Conservation (phyloP, 2,888 invertebrate genomes). For the Catocala nupta region DNA sequence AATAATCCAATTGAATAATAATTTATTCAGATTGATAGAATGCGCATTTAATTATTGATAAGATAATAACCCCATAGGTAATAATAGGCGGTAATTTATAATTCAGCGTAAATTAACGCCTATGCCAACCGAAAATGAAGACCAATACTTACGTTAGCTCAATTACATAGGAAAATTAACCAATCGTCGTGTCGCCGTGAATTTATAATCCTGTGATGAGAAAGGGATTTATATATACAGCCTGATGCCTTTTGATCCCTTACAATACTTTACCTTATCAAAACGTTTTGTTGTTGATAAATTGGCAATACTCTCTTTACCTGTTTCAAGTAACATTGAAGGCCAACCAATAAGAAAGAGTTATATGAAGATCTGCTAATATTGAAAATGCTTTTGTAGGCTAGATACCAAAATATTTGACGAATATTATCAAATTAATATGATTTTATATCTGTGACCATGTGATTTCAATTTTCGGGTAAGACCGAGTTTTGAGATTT, state of each 20-base stretch:
- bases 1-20: slow-evolving; percentile 4
- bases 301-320: too few relatives aligned
- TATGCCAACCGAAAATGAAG: slow-evolving; percentile 37
- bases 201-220: slow-evolving; percentile 30
- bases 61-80: slow-evolving; percentile 21
- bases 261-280: neutral
- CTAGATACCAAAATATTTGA: too few relatives aligned
- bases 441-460: too few relatives aligned
- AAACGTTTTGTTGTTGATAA: too few relatives aligned
- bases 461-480: too few relatives aligned
- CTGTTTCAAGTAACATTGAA: too few relatives aligned
- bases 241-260: slow-evolving; percentile 4
- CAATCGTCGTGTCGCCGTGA: slow-evolving; percentile 30
- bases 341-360: too few relatives aligned
- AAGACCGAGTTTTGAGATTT: too few relatives aligned
- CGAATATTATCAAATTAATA: too few relatives aligned
- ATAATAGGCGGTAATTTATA: slow-evolving; percentile 31
- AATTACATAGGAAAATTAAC: slow-evolving; percentile 35
- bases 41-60: slow-evolving; percentile 9
- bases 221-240: slow-evolving; percentile 33
- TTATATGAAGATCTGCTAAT: too few relatives aligned
- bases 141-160: slow-evolving; percentile 49
- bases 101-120: slow-evolving; percentile 54
- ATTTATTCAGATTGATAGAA: slow-evolving; percentile 4
- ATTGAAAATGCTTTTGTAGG: too few relatives aligned